phyloP scores from a whole-genome alignment of 2,888 invertebrate genomes.

The Agrochola circellaris region DNA sequence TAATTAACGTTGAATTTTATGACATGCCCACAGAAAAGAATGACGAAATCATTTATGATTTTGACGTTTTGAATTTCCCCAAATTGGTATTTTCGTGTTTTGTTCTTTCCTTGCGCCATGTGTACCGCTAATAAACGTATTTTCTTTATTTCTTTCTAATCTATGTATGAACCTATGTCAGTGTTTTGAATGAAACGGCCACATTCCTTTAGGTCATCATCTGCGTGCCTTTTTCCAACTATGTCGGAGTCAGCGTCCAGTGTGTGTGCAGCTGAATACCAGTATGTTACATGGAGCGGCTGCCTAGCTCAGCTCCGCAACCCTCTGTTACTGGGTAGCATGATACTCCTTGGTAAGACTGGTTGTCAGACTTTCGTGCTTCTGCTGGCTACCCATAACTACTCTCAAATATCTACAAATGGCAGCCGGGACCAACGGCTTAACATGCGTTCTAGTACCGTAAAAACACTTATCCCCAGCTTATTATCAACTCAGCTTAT shows the following conservation, averaged over 20 bases:
- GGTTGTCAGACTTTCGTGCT: background rate
- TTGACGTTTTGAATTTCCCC: background rate
- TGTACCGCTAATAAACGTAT: too few relatives aligned
- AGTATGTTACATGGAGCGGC: background rate
- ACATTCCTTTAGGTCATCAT: background rate
- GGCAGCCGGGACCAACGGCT: background rate
- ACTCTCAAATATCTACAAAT: background rate
- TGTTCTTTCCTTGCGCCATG: too few relatives aligned
- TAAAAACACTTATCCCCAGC: too few relatives aligned
- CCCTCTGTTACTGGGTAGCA: background rate
- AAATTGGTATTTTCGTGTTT: too few relatives aligned
- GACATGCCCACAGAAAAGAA: background rate
- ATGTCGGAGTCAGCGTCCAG: background rate
- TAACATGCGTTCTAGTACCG: background rate
- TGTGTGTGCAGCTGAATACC: background rate
- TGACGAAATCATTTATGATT: conserved; percentile 10
- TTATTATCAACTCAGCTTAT: too few relatives aligned
- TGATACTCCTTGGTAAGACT: background rate
- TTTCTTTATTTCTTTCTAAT: too few relatives aligned
- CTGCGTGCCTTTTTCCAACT: background rate
- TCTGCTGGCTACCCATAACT: background rate
- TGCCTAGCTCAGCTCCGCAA: background rate
- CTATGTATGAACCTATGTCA: too few relatives aligned
- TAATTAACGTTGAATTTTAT: background rate
- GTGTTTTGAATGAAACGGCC: background rate